These are phyloP conservation scores for Sternarchorhynchus goeldii DNA, from an alignment of 2,797 vertebrate species.

Conservation along the genomic window DNA sequence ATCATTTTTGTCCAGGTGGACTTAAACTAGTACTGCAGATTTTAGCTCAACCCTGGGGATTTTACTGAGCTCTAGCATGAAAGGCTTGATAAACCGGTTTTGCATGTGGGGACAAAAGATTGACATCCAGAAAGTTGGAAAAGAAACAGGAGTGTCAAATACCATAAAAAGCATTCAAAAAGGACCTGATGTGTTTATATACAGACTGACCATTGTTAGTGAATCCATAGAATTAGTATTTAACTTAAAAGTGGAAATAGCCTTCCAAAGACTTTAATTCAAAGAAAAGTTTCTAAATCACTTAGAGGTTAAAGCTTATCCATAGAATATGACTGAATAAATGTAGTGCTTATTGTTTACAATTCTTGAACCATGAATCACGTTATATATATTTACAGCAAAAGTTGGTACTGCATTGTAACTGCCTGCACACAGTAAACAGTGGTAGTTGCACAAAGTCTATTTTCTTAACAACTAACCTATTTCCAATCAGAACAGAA, in stretches of 20 bases:
- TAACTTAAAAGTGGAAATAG: no score
- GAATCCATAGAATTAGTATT: background rate
- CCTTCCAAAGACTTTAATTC: no score
- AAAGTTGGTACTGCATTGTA: background rate
- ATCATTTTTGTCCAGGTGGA: constrained; percentile 5
- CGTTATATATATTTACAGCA: background rate
- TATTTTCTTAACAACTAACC: background rate
- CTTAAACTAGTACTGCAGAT: constrained; percentile 13
- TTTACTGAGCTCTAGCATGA: constrained; percentile 47
- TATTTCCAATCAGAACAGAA: background rate
- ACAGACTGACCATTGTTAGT: background rate
- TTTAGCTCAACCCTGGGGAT: constrained; percentile 22
- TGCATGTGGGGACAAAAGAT: constrained; percentile 70
- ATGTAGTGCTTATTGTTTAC: constrained; percentile 42
- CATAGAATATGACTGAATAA: constrained; percentile 57
- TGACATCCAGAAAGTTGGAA: constrained; percentile 64
- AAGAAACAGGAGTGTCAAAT: constrained; percentile 65
- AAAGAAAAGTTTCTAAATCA: background rate
- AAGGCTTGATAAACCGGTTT: constrained; percentile 70
- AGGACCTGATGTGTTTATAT: constrained; percentile 4
- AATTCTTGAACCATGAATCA: background rate
- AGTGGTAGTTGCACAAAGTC: background rate
- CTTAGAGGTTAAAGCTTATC: background rate
- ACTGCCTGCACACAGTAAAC: background rate
- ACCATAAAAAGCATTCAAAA: constrained; percentile 52